These are phyloP conservation scores for Notarius lentiginosus DNA, from an alignment of 2,113 vertebrate genomes.

Conservation along the genomic window DNA sequence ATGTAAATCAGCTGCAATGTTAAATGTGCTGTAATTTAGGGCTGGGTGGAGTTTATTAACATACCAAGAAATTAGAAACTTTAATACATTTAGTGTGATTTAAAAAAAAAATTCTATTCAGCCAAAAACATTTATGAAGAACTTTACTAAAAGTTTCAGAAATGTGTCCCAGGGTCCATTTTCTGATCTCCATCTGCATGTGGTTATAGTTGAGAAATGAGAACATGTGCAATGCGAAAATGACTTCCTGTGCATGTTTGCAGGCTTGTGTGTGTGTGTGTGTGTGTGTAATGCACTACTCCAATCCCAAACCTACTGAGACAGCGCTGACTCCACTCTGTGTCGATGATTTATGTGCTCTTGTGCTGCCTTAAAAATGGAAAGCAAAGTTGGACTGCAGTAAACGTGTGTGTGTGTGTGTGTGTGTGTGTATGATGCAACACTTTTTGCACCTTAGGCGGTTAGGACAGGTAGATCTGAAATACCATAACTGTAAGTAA, in stretches of 20 bases:
- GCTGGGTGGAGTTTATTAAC: not conserved
- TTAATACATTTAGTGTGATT: not conserved
- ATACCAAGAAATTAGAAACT: not conserved
- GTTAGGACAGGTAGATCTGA: slow-evolving; percentile 34
- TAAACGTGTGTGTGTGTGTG: not conserved
- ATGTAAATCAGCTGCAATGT: not conserved
- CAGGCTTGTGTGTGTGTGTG: not conserved
- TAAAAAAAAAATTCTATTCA: no score
- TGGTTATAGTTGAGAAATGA: not conserved
- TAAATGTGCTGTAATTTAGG: not conserved
- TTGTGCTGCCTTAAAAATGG: slow-evolving; percentile 38
- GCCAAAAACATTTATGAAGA: not conserved
- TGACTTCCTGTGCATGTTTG: not conserved
- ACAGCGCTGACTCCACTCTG: slow-evolving; percentile 33
- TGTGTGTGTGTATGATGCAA: slow-evolving; percentile 8
- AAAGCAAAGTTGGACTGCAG: slow-evolving; percentile 30
- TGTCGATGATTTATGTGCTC: slow-evolving; percentile 51
- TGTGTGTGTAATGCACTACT: not conserved
- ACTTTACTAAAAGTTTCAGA: not conserved
- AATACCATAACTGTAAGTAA: slow-evolving; percentile 18
- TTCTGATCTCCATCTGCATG: not conserved
- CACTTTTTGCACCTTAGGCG: slow-evolving; percentile 22
- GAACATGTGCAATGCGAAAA: slow-evolving; percentile 4
- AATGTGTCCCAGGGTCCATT: not conserved
- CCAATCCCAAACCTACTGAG: slow-evolving; percentile 26